phyloP scores from a whole-genome alignment of 35 echinoderm and acorn worm genomes.

The Acanthaster planci region DNA sequence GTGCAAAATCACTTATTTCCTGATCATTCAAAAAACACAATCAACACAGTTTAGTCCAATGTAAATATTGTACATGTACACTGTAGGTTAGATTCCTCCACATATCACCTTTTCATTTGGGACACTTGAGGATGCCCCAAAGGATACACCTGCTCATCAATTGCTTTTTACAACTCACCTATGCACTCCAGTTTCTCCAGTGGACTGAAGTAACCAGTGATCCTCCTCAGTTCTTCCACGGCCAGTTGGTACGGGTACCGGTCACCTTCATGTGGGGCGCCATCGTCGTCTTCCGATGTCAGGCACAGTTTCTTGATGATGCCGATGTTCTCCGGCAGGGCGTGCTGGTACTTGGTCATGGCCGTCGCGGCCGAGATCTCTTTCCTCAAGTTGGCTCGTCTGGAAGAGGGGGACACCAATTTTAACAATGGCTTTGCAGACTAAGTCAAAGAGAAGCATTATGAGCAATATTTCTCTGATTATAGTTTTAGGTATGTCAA shows the following conservation, averaged over 20 bases:
- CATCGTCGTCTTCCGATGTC: constrained; percentile 29
- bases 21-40: too few relatives aligned
- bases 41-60: too few relatives aligned
- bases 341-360: constrained; percentile 92
- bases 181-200: constrained; percentile 93
- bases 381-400: constrained; percentile 71
- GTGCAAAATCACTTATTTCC: too few relatives aligned
- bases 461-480: too few relatives aligned
- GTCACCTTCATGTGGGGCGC: constrained; percentile 36
- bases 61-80: neutral
- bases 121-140: neutral
- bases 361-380: constrained; percentile 72
- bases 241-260: constrained; percentile 73
- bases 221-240: constrained; percentile 75
- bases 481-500: too few relatives aligned
- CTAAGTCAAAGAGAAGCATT: too few relatives aligned
- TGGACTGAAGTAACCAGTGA: constrained; percentile 64
- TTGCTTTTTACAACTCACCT: constrained; percentile 49
- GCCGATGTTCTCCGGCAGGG: constrained; percentile 86
- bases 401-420: neutral
- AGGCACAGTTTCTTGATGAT: constrained; percentile 80
- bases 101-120: neutral
- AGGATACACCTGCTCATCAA: neutral
- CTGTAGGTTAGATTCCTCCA: neutral
- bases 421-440: too few relatives aligned